phyloP scores from a whole-genome alignment of 2,888 invertebrate genomes.

The Drosophila maculinotata region DNA sequence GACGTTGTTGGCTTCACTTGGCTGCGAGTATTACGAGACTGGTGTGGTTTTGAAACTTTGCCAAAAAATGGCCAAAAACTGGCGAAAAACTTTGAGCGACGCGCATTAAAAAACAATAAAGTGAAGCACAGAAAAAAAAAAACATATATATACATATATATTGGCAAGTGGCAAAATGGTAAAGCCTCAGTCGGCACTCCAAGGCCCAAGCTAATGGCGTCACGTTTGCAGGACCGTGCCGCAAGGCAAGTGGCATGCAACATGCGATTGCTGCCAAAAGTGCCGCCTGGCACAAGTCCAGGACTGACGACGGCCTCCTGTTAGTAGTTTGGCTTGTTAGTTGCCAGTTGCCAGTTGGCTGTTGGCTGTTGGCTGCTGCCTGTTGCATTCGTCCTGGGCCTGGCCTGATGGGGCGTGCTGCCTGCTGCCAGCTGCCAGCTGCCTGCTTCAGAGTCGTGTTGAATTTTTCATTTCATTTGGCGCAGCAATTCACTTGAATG shows the following conservation, averaged over 20 bases:
- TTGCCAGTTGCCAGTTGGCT: conserved; percentile 47
- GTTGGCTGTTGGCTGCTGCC: conserved; percentile 53
- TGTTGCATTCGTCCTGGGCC: conserved; percentile 60
- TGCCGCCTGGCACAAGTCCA: conserved; percentile 82
- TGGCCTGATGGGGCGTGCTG: conserved; percentile 45
- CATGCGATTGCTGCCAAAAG: conserved; percentile 83
- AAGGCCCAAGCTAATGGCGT: conserved; percentile 81
- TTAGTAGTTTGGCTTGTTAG: conserved; percentile 79
- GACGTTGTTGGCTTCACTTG: conserved; percentile 23
- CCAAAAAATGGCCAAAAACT: conserved; percentile 56
- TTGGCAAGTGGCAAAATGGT: conserved; percentile 59
- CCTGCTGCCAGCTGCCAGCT: too few relatives aligned
- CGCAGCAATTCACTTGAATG: conserved; percentile 83
- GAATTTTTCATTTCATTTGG: conserved; percentile 84
- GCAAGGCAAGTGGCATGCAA: conserved; percentile 82
- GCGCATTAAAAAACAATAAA: conserved; percentile 77
- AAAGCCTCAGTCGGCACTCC: conserved; percentile 34
- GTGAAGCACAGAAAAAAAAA: conserved; percentile 31
- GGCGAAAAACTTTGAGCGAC: conserved; percentile 58
- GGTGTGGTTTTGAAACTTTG: conserved; percentile 73
- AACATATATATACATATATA: conserved; percentile 40
- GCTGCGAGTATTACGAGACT: conserved; percentile 25
- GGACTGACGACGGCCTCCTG: conserved; percentile 56
- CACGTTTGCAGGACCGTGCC: conserved; percentile 77
- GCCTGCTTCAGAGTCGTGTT: conserved; percentile 66